Evolutionary conservation across 2,888 invertebrate genomes (phyloP), one percentile per base, ranked within the genome.

Genomic region (Patella ulyssiponensis): DNA sequence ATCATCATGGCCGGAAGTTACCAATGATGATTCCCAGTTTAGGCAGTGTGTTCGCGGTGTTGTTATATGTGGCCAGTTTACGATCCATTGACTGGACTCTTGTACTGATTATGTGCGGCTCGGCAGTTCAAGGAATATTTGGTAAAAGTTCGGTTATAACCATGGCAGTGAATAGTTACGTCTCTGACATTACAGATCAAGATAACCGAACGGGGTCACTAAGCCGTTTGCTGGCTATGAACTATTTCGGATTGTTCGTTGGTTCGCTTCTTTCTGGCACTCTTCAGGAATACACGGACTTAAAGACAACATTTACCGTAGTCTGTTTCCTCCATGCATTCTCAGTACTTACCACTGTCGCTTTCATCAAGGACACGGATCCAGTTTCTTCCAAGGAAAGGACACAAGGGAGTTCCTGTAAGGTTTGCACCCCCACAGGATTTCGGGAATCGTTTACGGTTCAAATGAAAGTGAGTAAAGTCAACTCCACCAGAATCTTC

Each of bases 121-220:
- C 89, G 2, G 77, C 86, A 44, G 75, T 91, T 23, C 86, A 89
- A 64, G 91, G 91, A 1, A 82, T 86, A 64, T 89, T 90, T 71
- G 91, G 91, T 0, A 90, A 90, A 78, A 89, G 89, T 0, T 88
- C 90, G 1, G 84, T 91, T 76, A 87, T 91, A 23, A 89, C 88
- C 15, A 91, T 91, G 91, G 90, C 90, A 1, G 87, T 89, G 0
- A 86, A 90, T 80, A 90, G 90, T 78, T 89, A 91, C 80, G 85
- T 89, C 4, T 83, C 89, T 3, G 91, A 91, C 75, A 85, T 87
- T 11, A 90, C 87, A n/a, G 82, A 81, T 15, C 77, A 83, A 7
- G 86, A 85, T 23, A 77, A 85, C 33, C 84, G 91, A 15, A 89
- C 91, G 0, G 83, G 83, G 53, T 83, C 86, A 71, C 79, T 91